Base-by-base conservation (phyloP, 2,888 invertebrate species). In the Sialis lutaria region DNA sequence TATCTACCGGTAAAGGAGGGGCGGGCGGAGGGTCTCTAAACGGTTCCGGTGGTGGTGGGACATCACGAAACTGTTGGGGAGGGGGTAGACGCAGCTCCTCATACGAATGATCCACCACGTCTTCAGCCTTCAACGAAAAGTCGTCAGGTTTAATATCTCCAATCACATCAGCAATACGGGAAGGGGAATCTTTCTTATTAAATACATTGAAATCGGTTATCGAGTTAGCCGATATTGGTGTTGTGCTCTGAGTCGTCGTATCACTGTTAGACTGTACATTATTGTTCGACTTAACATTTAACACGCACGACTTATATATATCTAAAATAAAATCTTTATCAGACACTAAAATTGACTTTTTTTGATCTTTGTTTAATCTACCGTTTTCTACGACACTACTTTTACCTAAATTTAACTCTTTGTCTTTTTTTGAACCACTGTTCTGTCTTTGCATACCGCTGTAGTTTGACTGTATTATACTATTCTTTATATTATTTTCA, bases 1-100 rank as follows among this genome's bases (percentile, higher is more conserved):
- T 85, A 59, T 86, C 86, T 43, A 79, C 70, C 48, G 60, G 69
- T 40, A 53, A 55, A 45, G 48, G 55, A 42, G 52, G 65, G 58
- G 12, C 51, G 66, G 60, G 54, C 67, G 70, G 50, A 64, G 61
- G 33, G 65, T 69, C 46, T 64, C 65, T 46, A 65, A 63, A 56
- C 41, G 59, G 61, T 47, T 82, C 82, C 0, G 82, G 84, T 6
- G 85, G 85, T 39, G 83, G 79, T 13, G 82, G 80, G 44, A 78
- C 79, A 64, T 87, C 87, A 61, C 84, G 76, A 58, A 88, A 88
- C 64, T 87, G 85, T 58, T 85, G 82, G 2, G 88, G 88, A 1
- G 88, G 88, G 32, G 85, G 86, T 50, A 82, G 63, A 32, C 74
- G 54, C 51, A 60, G 71, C 57, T 82, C 79, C 54, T 84, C 82